phyloP scores from a whole-genome alignment of 2,113 vertebrate species.

The Aleadryas rufinucha region DNA sequence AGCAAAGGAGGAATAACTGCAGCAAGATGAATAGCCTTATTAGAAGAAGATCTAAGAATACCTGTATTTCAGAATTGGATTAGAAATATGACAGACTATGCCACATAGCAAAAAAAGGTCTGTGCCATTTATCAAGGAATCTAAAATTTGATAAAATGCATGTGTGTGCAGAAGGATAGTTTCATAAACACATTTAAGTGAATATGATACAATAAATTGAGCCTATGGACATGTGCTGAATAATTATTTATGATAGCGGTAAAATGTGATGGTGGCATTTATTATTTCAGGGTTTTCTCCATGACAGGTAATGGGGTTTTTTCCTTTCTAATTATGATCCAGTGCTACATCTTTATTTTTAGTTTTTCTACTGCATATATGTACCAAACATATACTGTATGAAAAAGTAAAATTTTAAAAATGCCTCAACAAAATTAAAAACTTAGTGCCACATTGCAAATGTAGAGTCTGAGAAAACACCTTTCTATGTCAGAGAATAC shows the following conservation, averaged over 20 bases:
- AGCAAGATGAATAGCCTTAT: constrained; percentile 3
- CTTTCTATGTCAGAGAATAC: neutral
- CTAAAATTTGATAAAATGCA: constrained; percentile 34
- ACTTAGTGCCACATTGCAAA: neutral
- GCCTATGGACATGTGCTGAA: constrained; percentile 36
- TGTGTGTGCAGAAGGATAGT: neutral
- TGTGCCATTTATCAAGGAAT: constrained; percentile 33
- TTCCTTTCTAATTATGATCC: neutral
- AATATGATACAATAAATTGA: constrained; percentile 57
- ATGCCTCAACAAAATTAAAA: neutral
- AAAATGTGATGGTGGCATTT: constrained; percentile 29
- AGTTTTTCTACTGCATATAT: neutral
- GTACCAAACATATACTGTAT: neutral
- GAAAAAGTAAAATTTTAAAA: neutral
- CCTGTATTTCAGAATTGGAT: constrained; percentile 43
- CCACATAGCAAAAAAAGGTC: neutral
- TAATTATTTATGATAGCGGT: constrained; percentile 43
- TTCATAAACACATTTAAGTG: constrained; percentile 56
- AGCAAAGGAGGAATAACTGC: neutral
- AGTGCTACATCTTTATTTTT: neutral
- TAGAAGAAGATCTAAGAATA: constrained; percentile 22
- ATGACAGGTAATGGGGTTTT: neutral
- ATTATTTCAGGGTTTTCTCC: constrained; percentile 26
- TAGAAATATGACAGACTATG: constrained; percentile 2
- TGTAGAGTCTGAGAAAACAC: neutral